Conservation (phyloP, 2,797 vertebrate genomes). For the Falco novaeseelandiae region DNA sequence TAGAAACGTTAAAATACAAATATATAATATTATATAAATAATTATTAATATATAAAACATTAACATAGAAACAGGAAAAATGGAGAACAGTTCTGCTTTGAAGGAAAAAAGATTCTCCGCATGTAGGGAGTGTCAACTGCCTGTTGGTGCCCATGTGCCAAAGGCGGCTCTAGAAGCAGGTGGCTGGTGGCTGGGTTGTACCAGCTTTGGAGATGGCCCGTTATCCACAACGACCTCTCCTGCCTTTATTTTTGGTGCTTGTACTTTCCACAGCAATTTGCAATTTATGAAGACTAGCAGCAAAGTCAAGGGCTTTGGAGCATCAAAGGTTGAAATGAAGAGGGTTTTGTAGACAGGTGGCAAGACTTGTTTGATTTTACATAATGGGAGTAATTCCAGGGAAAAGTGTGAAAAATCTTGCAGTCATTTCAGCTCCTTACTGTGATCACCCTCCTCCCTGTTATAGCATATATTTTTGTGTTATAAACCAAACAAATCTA, state of each 20-base stretch:
- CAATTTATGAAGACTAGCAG: background rate
- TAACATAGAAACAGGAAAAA: background rate
- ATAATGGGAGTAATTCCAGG: background rate
- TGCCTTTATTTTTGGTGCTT: background rate
- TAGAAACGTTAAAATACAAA: background rate
- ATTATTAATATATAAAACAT: no score
- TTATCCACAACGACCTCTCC: background rate
- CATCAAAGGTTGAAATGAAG: background rate
- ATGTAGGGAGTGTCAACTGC: fast-evolving
- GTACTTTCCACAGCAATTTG: background rate
- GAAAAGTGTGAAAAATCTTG: background rate
- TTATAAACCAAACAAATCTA: background rate
- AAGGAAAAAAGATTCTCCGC: fast-evolving
- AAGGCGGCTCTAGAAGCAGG: fast-evolving
- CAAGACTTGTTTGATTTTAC: background rate
- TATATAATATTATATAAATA: no score
- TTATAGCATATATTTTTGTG: background rate
- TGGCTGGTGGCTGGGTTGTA: fast-evolving
- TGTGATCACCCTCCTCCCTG: background rate
- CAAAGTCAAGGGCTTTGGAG: background rate
- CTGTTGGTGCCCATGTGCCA: fast-evolving
- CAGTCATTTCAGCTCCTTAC: background rate
- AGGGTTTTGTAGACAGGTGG: background rate
- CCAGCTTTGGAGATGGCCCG: background rate
- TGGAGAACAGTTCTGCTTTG: background rate